A percentile compares a stretch with the other conserved stretches of the same genome.
These are phyloP conservation scores for Peucedramus taeniatus DNA, from an alignment of 2,113 vertebrate genomes.

Conservation along the genomic window DNA sequence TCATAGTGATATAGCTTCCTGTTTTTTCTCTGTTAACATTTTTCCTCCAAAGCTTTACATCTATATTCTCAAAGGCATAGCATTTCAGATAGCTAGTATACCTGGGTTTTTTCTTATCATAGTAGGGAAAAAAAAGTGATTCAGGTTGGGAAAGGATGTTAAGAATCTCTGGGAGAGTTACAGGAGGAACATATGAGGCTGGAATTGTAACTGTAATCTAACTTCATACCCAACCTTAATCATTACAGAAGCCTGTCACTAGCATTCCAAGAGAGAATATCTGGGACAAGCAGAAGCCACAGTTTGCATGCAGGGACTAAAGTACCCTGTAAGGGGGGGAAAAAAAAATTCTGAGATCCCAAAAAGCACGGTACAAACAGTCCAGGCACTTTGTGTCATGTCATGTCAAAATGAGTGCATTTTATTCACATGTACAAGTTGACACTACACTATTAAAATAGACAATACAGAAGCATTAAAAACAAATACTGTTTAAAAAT, in stretches of 20 bases:
- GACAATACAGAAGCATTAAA: slow-evolving; percentile 62
- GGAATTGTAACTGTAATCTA: neutral
- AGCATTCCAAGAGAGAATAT: neutral
- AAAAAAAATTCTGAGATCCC: neutral
- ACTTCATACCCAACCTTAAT: neutral
- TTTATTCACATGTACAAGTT: slow-evolving; percentile 64
- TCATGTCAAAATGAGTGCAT: too few relatives aligned
- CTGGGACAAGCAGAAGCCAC: neutral
- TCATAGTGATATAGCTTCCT: neutral
- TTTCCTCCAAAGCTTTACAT: neutral
- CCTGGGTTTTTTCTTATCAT: neutral
- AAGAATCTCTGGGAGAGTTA: neutral
- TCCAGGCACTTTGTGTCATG: neutral
- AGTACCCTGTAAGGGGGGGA: neutral
- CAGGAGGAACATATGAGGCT: neutral
- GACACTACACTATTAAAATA: slow-evolving; percentile 36
- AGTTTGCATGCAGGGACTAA: neutral
- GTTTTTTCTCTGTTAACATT: neutral
- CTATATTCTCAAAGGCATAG: neutral
- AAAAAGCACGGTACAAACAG: neutral
- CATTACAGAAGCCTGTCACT: neutral
- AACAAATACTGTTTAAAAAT: slow-evolving; percentile 55
- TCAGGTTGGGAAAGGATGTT: neutral
- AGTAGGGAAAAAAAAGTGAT: neutral
- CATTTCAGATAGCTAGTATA: neutral